Evolutionary conservation across 1,140 invertebrate genomes (phyloP), one percentile per base, ranked within the genome.

Genomic region (Ericerus pela): DNA sequence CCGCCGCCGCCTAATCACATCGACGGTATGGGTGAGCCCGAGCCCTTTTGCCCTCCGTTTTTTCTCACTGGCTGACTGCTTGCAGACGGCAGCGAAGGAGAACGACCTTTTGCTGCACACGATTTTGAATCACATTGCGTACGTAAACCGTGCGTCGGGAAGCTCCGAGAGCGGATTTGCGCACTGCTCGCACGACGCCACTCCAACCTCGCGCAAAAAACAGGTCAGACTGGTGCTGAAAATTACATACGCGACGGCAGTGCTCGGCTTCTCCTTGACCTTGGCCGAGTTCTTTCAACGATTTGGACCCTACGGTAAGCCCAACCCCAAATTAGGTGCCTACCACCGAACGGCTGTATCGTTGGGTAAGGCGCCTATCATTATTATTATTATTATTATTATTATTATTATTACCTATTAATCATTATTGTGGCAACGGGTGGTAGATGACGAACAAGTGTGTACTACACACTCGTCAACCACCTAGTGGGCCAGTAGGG

Each of bases 41-140:
- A n/a, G n/a, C n/a, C n/a, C n/a, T n/a, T n/a, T n/a, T n/a, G n/a
- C n/a, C n/a, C n/a, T n/a, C n/a, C n/a, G n/a, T n/a, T n/a, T n/a
- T n/a, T n/a, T n/a, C n/a, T n/a, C n/a, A n/a, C n/a, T n/a, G n/a
- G n/a, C n/a, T n/a, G n/a, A n/a, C n/a, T n/a, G n/a, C n/a, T n/a
- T n/a, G n/a, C n/a, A n/a, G n/a, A n/a, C n/a, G n/a, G n/a, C n/a
- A n/a, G n/a, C 11, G 2, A 47, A 47, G 26, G 41, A 47, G 26
- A 47, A 56, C 11, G 64, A 64, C n/a, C 26, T 69, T 20, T 75
- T 75, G 24, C 68, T 79, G 54, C 71, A 76, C 33, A 74, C 76
- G 5, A 76, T 79, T 59, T 58, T 79, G 37, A 76, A 77, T 64
- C 76, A 79, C 60, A 78, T 78, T 43, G 76, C 76, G 10, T 76